Percentiles rank a stretch among this genome's conserved stretches.
phyloP scores from a whole-genome alignment of 2,113 vertebrate species.

The Otus sunia region DNA sequence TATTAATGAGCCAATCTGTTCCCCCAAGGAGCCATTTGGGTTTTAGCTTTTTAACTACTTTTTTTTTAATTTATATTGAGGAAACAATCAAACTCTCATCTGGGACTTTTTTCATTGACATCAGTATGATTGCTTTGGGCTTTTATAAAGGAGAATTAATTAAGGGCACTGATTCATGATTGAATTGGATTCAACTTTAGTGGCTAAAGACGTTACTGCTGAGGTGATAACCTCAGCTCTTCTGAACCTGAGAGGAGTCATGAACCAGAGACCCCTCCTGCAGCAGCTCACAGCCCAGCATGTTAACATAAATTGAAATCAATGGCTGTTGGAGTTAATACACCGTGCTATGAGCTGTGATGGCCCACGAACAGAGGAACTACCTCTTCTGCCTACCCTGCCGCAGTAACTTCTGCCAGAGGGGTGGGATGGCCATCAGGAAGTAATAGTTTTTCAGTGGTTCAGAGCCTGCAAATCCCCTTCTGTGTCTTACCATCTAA shows the following conservation, averaged over 20 bases:
- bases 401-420: neutral
- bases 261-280: neutral
- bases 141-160: conserved; percentile 39
- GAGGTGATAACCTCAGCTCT: conserved; percentile 16
- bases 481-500: neutral
- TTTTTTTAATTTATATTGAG: conserved; percentile 1
- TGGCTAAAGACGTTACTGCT: conserved; percentile 17
- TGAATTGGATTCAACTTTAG: conserved; percentile 25
- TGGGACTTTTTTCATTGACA: neutral
- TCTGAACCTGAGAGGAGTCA: neutral
- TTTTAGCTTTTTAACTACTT: conserved; percentile 18
- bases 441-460: neutral
- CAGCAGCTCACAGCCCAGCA: neutral
- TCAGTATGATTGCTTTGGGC: neutral
- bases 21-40: neutral
- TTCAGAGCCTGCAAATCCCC: neutral
- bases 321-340: neutral
- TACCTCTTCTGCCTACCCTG: neutral
- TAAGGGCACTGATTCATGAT: neutral
- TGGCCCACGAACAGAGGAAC: neutral
- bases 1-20: neutral
- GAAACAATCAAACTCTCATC: conserved; percentile 25
- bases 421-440: neutral
- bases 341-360: neutral
- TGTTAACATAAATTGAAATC: conserved; percentile 11